Base-by-base conservation (phyloP, 2,113 vertebrate genomes). In the Myodes glareolus region DNA sequence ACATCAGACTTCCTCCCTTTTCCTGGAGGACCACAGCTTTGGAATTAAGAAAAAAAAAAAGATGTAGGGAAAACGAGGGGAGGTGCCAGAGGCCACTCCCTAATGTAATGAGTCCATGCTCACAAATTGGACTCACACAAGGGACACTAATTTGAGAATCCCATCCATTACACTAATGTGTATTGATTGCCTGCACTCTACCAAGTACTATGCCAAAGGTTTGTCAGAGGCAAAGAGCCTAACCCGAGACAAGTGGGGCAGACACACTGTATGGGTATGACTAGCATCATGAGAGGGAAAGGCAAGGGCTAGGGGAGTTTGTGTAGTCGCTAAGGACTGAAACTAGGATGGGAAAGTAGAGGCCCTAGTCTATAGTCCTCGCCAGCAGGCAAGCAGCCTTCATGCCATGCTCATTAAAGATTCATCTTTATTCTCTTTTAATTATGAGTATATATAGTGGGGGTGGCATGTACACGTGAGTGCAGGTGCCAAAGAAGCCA, bases 71-170 rank as follows among this genome's bases (percentile, higher is more conserved):
- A 95, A 90, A 90, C n/a, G 47, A 88, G 39, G 31, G 85, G 73
- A 89, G 25, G 27, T 11, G 9, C 63, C 70, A 87, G 29, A 90
- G 47, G 61, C 39, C 42, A 75, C 73, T 47, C 67, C 39, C 89
- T 58, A 82, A 58, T 7, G 58, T 58, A 58, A 58, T 55, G 65
- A 36, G 13, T 88, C 65, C 19, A 3, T 17, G 39, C 82, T 94
- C 72, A 97, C 70, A 95, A 86, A 68, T 33, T 19, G 75, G 63
- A 92, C 50, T 94, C 87, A 85, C 87, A 85, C 61, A 17, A 86
- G 61, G 23, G 36, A 80, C 3, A 10, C 14, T 80, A 47, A 94
- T n/a, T 75, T 36, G n/a, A 67, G 39, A 72, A 39, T 39, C 14
- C 68, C 47, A 63, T n/a, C 95, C 50, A 73, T 86, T 39, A 25